These are phyloP conservation scores for Drosophila parabipectinata DNA, from an alignment of 1,140 invertebrate species.

Conservation along the genomic window DNA sequence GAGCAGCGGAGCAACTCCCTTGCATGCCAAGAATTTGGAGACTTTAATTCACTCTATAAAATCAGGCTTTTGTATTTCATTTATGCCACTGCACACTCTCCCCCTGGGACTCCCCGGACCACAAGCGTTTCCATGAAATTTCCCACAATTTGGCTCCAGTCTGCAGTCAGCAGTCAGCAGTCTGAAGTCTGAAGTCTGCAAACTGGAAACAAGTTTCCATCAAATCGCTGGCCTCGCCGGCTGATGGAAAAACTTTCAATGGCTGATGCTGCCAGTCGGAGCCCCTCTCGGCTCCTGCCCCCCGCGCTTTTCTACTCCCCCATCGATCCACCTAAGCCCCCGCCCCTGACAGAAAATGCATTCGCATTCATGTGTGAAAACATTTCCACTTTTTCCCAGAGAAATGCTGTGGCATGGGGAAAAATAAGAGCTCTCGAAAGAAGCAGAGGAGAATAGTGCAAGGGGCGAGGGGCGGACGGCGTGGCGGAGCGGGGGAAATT, in stretches of 20 bases:
- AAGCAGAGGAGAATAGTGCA: background rate
- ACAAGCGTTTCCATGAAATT: constrained; percentile 77
- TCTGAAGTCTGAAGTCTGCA: constrained; percentile 11
- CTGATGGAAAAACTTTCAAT: constrained; percentile 55
- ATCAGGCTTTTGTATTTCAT: constrained; percentile 51
- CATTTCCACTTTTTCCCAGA: constrained; percentile 59
- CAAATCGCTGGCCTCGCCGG: constrained; percentile 43
- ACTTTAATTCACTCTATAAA: constrained; percentile 51
- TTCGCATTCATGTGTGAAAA: constrained; percentile 79
- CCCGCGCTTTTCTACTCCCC: constrained; percentile 1
- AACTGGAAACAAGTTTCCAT: constrained; percentile 67
- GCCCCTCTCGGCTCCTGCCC: background rate
- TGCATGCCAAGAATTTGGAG: constrained; percentile 47
- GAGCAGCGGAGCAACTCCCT: constrained; percentile 5
- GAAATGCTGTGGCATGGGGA: constrained; percentile 28
- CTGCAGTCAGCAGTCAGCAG: background rate
- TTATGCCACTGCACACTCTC: constrained; percentile 22
- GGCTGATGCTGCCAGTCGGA: constrained; percentile 9
- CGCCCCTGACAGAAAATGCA: constrained; percentile 44
- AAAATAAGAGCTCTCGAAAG: constrained; percentile 22
- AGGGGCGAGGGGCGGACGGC: background rate
- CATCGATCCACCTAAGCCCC: background rate
- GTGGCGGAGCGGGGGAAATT: constrained; percentile 39
- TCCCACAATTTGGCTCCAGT: constrained; percentile 72
- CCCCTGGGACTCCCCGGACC: background rate